Evolutionary conservation across 1,140 invertebrate species (phyloP), one percentile per base, ranked within the genome.

Genomic region (Meloidogyne floridensis): DNA sequence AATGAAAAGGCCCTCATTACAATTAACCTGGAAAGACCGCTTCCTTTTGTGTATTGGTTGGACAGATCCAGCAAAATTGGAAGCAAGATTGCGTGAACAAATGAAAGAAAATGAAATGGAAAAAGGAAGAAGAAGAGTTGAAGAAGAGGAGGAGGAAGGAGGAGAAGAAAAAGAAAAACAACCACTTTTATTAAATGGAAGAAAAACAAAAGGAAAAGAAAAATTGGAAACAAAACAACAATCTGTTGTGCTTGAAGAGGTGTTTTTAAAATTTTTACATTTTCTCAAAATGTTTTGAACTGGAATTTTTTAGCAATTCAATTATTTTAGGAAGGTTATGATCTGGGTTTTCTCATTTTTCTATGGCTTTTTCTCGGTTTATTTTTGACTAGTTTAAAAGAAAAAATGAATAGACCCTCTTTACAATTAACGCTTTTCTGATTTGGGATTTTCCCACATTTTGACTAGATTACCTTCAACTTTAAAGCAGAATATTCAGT

Each of bases 41-140:
- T 65, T 83, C 20, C 65, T 83, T n/a, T 65, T 83, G 11, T 83
- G 82, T 59, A 82, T 84, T 18, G 82, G 82, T 54, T 75, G 78
- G 82, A 75, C 82, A n/a, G 73, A 83, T 83, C 80, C 83, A 7
- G 69, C 51, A 20, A 85, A 76, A 18, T 54, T 81, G 2, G 72
- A 80, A 56, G n/a, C 3, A 18, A 54, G n/a, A 13, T 13, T 80
- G 3, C 47, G 56, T 47, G 51, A 32, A 7, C 77, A 80, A 75
- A 81, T 81, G 80, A 77, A 18, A 32, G 80, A 80, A 7, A 18
- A 69, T 69, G 3, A 20, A 47, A 74, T 74, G n/a, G 72, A 69
- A 70, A 32, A 72, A 43, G 77, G 77, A 42, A 10, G 77, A 32
- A 32, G 1, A 32, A 32, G 32, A 32, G 2, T 32, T 32, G 32